These are phyloP conservation scores for Ormyrus thymus DNA, from an alignment of 2,888 invertebrate genomes.

Conservation along the genomic window DNA sequence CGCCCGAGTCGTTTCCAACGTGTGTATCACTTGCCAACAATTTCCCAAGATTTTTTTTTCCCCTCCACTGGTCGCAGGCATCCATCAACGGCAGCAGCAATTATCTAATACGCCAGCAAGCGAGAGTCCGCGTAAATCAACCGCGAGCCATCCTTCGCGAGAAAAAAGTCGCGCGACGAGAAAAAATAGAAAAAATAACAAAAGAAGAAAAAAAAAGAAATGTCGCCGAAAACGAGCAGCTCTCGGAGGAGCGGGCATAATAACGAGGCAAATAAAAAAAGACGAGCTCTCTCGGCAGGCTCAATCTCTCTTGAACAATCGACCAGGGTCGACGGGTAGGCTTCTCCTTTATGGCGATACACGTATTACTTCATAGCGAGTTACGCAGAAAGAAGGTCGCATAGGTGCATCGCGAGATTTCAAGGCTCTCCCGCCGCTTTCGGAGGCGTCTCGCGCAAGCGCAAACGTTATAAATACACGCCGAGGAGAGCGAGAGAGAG, in stretches of 20 bases:
- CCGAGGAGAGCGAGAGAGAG: not conserved
- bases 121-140: no score
- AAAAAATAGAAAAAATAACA: constrained; percentile 11
- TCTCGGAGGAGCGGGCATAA: no score
- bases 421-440: constrained; percentile 41
- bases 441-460: not conserved
- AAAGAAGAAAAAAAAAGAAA: not conserved
- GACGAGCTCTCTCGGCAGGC: constrained; percentile 19
- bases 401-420: constrained; percentile 44
- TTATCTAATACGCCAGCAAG: no score
- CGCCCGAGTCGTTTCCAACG: no score
- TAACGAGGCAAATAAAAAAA: constrained; percentile 1
- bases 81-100: no score
- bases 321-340: constrained; percentile 49
- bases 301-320: constrained; percentile 49
- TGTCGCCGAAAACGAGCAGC: not conserved
- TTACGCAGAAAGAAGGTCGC: constrained; percentile 53
- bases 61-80: no score
- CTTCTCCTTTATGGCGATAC: constrained; percentile 43
- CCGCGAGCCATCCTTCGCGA: not conserved
- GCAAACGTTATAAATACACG: constrained; percentile 26
- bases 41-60: no score
- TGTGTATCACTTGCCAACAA: no score
- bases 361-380: constrained; percentile 52
- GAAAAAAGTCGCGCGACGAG: not conserved